Evolutionary conservation across 2,888 invertebrate genomes (phyloP).

Genomic region (Nomada ferruginata): DNA sequence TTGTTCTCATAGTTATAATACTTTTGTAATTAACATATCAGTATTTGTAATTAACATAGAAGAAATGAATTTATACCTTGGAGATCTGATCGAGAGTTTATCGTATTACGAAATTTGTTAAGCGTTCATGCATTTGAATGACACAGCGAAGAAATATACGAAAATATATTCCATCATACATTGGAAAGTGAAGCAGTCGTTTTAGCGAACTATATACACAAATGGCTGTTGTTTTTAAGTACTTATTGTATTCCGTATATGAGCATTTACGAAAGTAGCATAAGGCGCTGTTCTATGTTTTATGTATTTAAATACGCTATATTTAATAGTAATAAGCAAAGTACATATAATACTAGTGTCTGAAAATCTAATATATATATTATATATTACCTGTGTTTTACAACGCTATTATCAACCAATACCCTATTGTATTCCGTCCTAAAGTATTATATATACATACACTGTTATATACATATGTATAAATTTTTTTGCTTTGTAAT

Average conservation of each 20-base stretch:
- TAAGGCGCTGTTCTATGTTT: slow-evolving; percentile 51
- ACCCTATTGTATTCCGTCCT: slow-evolving; percentile 75
- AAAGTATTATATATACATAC: slow-evolving; percentile 58
- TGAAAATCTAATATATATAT: slow-evolving; percentile 67
- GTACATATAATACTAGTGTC: slow-evolving; percentile 60
- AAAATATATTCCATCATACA: background rate
- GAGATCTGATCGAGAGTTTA: slow-evolving; percentile 38
- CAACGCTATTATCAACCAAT: slow-evolving; percentile 56
- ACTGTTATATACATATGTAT: slow-evolving; percentile 65
- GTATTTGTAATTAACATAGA: slow-evolving; percentile 39
- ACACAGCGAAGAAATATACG: slow-evolving; percentile 14
- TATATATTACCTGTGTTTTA: slow-evolving; percentile 57
- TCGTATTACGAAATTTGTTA: slow-evolving; percentile 31
- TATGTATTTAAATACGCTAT: slow-evolving; percentile 64
- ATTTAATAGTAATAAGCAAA: slow-evolving; percentile 64
- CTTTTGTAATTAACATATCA: slow-evolving; percentile 39
- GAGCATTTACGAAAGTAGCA: slow-evolving; percentile 52
- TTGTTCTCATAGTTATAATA: slow-evolving; percentile 33
- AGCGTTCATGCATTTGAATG: slow-evolving; percentile 27
- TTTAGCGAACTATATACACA: slow-evolving; percentile 29
- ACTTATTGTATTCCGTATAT: slow-evolving; percentile 55
- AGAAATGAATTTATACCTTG: background rate
- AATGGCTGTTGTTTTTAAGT: slow-evolving; percentile 53
- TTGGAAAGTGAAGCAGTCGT: slow-evolving; percentile 18
- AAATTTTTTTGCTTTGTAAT: slow-evolving; percentile 69